Evolutionary conservation across 2,113 vertebrate genomes (phyloP).

Genomic region (Dicaeum eximium): DNA sequence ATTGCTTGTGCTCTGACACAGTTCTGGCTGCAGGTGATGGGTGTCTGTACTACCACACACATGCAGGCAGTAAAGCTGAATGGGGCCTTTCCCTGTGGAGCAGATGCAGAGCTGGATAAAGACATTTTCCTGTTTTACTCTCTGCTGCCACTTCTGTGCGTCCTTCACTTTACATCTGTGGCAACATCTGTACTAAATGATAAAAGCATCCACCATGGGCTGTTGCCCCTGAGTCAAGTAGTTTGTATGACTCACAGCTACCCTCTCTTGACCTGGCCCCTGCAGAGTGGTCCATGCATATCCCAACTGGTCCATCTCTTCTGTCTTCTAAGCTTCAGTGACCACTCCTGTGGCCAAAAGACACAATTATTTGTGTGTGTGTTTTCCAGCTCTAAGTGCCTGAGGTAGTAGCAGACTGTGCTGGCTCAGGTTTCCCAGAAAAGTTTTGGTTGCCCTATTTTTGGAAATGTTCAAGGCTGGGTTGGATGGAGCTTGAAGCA

Average conservation of each 20-base stretch:
- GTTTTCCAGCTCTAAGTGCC: neutral
- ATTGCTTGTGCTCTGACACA: neutral
- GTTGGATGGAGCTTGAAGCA: neutral
- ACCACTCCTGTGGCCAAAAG: neutral
- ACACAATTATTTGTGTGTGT: neutral
- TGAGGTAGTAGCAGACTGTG: neutral
- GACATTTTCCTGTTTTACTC: neutral
- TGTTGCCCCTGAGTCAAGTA: neutral
- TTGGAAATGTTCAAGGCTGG: neutral
- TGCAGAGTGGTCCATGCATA: neutral
- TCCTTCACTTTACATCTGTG: neutral
- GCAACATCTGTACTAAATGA: neutral
- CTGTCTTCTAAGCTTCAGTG: neutral
- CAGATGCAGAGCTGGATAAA: neutral
- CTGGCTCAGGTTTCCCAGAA: neutral
- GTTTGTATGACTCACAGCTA: rapidly evolving
- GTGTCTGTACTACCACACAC: neutral
- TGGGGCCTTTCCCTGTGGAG: neutral
- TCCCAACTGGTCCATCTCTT: neutral
- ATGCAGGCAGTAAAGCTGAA: neutral
- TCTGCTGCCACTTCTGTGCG: neutral
- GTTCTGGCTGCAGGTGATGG: neutral
- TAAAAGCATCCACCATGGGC: neutral
- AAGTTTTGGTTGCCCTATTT: neutral
- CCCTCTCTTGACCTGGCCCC: neutral